These are phyloP conservation scores for Xenopus borealis DNA, from an alignment of 2,113 vertebrate genomes.

Conservation along the genomic window DNA sequence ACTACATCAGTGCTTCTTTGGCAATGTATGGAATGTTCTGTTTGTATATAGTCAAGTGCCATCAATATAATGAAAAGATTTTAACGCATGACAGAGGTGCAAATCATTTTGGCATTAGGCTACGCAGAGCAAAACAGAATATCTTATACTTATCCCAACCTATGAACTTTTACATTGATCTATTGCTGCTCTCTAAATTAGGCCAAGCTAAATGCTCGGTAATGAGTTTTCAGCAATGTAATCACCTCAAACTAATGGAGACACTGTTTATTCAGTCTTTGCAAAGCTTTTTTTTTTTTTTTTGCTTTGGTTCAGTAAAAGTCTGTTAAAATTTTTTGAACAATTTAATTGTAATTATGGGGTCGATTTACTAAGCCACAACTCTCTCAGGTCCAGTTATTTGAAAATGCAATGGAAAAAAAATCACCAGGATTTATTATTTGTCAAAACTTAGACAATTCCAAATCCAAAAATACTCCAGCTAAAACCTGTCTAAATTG, in stretches of 20 bases:
- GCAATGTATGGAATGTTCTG: constrained; percentile 36
- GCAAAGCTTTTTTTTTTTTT: background rate
- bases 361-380: too few relatives aligned
- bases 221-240: constrained; percentile 7
- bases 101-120: constrained; percentile 41
- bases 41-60: constrained; percentile 21
- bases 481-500: too few relatives aligned
- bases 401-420: too few relatives aligned
- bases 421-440: too few relatives aligned
- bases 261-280: constrained; percentile 27
- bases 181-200: background rate
- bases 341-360: too few relatives aligned
- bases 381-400: too few relatives aligned
- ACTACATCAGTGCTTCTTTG: background rate
- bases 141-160: constrained; percentile 19
- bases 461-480: too few relatives aligned
- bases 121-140: constrained; percentile 20
- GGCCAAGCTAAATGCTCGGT: constrained; percentile 8
- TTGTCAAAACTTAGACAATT: too few relatives aligned
- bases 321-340: too few relatives aligned
- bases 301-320: too few relatives aligned
- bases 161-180: constrained; percentile 27
- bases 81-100: constrained; percentile 36
- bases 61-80: constrained; percentile 32
- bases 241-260: constrained; percentile 34